Base-by-base conservation (phyloP, 1,140 invertebrate genomes). In the Steinernema feltiae region DNA sequence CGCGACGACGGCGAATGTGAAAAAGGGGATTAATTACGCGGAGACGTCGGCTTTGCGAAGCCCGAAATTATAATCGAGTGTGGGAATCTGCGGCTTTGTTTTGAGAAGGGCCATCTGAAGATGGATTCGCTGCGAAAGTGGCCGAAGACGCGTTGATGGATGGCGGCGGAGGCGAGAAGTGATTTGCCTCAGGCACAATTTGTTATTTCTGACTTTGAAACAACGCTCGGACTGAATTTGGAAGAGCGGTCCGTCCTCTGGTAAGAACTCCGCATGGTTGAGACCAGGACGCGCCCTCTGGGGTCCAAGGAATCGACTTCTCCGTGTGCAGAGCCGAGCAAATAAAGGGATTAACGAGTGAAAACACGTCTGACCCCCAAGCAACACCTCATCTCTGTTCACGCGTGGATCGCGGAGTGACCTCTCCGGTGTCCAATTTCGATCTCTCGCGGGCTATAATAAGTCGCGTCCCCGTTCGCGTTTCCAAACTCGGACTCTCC, bases 1-100 rank as follows among this genome's bases (percentile, higher is more conserved):
- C 35, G 35, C 35, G 18, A 41, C 35, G 35, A 41, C 18, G 35
- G 35, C 35, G 35, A 18, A 41, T 41, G 35, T 41, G 35, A 41
- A 41, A 41, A 41, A 63, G 53, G 3, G 53, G 53, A 63, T 63
- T 63, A 63, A 63, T 63, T 63, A 63, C 53, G 53, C 35, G 35
- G 35, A 7, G 35, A 41, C 35, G 35, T 7, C 35, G 35, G 35
- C 35, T 41, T 41, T 41, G 35, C 35, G 7, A 41, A 18, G 18
- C 7, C 7, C 53, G 12, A 27, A 63, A 27, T 63, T 15, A 63
- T 63, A 63, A 63, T 63, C 53, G 53, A 27, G 15, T 27, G 53
- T 63, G 53, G 53, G 53, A 63, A 63, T 63, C 53, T 63, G 53
- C 53, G 53, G 53, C 53, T 63, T 63, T 63, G 53, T 63, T 63